These are phyloP conservation scores for Drosophila pruinosa DNA, from an alignment of 1,140 invertebrate species.

Conservation along the genomic window DNA sequence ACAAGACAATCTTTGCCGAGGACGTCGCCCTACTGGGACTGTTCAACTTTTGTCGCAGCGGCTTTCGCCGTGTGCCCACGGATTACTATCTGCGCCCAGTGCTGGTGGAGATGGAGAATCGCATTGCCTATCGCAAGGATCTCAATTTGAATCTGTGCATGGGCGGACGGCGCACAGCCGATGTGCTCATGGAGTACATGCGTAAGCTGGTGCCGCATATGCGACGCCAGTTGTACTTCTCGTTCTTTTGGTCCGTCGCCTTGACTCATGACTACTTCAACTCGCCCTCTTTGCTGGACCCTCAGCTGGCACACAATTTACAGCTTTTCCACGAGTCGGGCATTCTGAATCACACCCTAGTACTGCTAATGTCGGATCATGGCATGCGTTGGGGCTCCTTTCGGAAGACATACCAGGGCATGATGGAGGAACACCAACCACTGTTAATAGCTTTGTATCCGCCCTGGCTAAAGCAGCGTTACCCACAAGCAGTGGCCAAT, in stretches of 20 bases:
- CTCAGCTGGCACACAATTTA: slow-evolving; percentile 84
- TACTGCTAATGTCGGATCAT: slow-evolving; percentile 95
- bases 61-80: slow-evolving; percentile 90
- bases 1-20: slow-evolving; percentile 90
- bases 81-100: slow-evolving; percentile 92
- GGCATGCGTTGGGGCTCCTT: slow-evolving; percentile 93
- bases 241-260: slow-evolving; percentile 90
- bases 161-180: slow-evolving; percentile 83
- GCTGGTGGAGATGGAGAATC: slow-evolving; percentile 85
- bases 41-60: slow-evolving; percentile 90
- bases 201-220: slow-evolving; percentile 67
- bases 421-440: slow-evolving; percentile 93
- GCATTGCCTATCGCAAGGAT: slow-evolving; percentile 77
- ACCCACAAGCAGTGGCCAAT: slow-evolving; percentile 87
- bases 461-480: slow-evolving; percentile 87
- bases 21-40: slow-evolving; percentile 88
- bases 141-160: slow-evolving; percentile 84
- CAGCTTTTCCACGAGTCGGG: slow-evolving; percentile 83
- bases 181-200: slow-evolving; percentile 82
- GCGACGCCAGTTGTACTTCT: slow-evolving; percentile 83
- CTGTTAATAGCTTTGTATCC: slow-evolving; percentile 91
- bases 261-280: slow-evolving; percentile 90
- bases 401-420: slow-evolving; percentile 88
- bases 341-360: slow-evolving; percentile 87
- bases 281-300: slow-evolving; percentile 87